phyloP scores from a whole-genome alignment of 2,113 vertebrate genomes.

The Phylloscopus trochilus region DNA sequence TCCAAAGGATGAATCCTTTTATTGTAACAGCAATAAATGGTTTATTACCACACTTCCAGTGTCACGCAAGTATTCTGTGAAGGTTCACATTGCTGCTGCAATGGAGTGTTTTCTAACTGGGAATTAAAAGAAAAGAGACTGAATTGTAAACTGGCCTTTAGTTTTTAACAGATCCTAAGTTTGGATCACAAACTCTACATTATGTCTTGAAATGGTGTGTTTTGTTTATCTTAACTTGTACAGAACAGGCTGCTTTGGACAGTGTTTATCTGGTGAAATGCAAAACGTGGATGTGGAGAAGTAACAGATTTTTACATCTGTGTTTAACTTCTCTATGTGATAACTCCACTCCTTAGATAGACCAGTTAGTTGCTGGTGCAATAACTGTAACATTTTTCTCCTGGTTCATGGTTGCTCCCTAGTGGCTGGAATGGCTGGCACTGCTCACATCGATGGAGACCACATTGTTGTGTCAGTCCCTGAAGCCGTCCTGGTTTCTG shows the following conservation, averaged over 20 bases:
- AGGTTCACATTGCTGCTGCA: not conserved
- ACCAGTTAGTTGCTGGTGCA: not conserved
- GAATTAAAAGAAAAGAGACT: not conserved
- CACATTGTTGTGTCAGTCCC: constrained; percentile 98
- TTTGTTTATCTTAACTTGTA: not conserved
- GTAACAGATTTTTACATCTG: not conserved
- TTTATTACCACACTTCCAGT: not conserved
- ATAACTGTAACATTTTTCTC: constrained; percentile 41
- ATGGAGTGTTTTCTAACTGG: not conserved
- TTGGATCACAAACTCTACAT: not conserved
- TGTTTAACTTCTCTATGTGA: not conserved
- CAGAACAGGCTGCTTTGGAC: not conserved
- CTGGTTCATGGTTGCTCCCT: constrained; percentile 55
- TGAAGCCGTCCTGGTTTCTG: constrained; percentile 94
- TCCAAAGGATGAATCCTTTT: not conserved
- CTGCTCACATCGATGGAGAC: constrained; percentile 95
- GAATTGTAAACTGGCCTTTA: not conserved
- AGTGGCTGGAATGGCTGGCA: constrained; percentile 96
- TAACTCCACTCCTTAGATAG: not conserved
- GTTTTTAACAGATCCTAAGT: not conserved
- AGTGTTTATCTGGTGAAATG: not conserved
- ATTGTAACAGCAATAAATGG: not conserved
- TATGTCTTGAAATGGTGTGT: not conserved
- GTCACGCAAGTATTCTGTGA: not conserved
- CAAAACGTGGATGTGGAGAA: not conserved